Conservation (phyloP, 2,888 invertebrate species). For the Clusia tigrina region DNA sequence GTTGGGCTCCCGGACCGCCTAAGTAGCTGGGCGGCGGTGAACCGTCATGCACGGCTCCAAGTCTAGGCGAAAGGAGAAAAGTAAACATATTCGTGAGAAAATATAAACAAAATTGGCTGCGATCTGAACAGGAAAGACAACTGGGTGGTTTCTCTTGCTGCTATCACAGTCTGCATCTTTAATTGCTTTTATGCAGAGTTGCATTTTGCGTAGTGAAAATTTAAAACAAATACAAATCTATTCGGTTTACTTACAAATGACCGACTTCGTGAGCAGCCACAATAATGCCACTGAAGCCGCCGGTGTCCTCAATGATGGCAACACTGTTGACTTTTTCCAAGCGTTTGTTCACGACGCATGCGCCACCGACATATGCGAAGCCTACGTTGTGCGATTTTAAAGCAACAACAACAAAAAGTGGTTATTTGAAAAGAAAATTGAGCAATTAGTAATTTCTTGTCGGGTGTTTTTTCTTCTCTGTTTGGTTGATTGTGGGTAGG, state of each 20-base stretch:
- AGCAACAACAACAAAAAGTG: constrained; percentile 20
- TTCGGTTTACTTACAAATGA: constrained; percentile 80
- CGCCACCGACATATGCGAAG: constrained; percentile 95
- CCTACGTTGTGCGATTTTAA: constrained; percentile 68
- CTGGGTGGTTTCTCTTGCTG: background rate
- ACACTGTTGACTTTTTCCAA: constrained; percentile 96
- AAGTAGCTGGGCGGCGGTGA: constrained; percentile 93
- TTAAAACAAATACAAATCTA: background rate
- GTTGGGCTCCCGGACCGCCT: constrained; percentile 92
- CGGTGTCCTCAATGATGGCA: constrained; percentile 95
- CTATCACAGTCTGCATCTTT: no score
- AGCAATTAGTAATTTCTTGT: constrained; percentile 24
- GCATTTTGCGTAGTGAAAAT: background rate
- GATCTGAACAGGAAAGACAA: no score
- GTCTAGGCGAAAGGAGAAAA: constrained; percentile 65
- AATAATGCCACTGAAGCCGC: constrained; percentile 95
- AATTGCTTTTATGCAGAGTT: constrained; percentile 12
- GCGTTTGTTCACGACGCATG: constrained; percentile 94
- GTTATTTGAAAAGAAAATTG: constrained; percentile 25
- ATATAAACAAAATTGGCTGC: constrained; percentile 28
- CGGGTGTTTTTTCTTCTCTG: constrained; percentile 26
- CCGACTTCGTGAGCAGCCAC: constrained; percentile 97
- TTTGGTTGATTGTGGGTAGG: constrained; percentile 37
- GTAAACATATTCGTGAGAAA: no score
- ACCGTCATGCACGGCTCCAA: constrained; percentile 96